Evolutionary conservation across 2,113 vertebrate species (phyloP).

Genomic region (Psilopsiagon aymara): DNA sequence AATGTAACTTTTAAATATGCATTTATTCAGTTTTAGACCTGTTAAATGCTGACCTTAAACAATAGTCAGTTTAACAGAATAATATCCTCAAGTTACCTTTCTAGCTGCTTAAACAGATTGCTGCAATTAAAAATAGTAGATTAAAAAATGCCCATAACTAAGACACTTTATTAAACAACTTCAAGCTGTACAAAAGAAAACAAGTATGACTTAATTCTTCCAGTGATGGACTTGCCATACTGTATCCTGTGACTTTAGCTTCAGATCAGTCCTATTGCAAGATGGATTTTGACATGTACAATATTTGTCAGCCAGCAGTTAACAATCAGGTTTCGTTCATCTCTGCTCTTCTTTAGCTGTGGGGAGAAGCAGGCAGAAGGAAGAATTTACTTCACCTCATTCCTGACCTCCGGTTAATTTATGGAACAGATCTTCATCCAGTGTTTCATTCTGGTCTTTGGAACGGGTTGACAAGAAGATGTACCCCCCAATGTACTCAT

Average conservation of each 20-base stretch:
- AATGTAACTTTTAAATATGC: not conserved
- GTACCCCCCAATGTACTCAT: constrained; percentile 97
- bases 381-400: constrained; percentile 62
- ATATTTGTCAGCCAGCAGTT: not conserved
- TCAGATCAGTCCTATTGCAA: not conserved
- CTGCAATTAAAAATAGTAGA: not conserved
- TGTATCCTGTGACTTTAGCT: not conserved
- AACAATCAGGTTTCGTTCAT: not conserved
- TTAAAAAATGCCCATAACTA: not conserved
- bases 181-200: not conserved
- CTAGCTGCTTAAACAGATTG: not conserved
- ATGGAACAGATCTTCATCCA: constrained; percentile 96
- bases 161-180: not conserved
- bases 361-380: not conserved
- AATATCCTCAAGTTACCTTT: not conserved
- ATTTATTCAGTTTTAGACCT: constrained; percentile 14
- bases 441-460: constrained; percentile 94
- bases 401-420: constrained; percentile 96
- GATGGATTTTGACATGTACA: not conserved
- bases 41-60: not conserved
- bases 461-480: constrained; percentile 97
- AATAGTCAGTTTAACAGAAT: not conserved
- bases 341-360: not conserved
- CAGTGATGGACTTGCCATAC: not conserved
- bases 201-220: not conserved